Evolutionary conservation across 1,140 invertebrate species (phyloP).

Genomic region (Tetramorium parvispinum): DNA sequence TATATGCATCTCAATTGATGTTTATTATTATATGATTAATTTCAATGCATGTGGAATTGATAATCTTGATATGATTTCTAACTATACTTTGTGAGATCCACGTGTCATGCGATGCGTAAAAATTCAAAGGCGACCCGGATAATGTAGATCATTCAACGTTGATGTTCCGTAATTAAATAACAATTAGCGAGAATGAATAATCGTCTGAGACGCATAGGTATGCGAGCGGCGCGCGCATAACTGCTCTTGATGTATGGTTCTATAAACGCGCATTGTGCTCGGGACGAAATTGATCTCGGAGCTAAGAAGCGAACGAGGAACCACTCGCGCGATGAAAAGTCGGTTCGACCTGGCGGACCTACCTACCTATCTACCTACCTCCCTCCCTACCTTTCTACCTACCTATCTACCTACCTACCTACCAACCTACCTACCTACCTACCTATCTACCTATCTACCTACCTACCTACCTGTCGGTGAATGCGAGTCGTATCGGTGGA

Average conservation of each 20-base stretch:
- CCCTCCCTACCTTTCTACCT: constrained; percentile 1
- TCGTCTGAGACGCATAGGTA: constrained; percentile 23
- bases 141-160: constrained; percentile 48
- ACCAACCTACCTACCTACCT: not conserved
- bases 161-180: constrained; percentile 55
- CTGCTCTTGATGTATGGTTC: constrained; percentile 59
- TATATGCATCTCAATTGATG: not conserved
- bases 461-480: constrained; percentile 30
- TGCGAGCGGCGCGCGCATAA: constrained; percentile 31
- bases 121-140: not conserved
- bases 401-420: constrained; percentile 16
- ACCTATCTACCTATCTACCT: constrained; percentile 10
- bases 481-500: constrained; percentile 17
- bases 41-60: not conserved
- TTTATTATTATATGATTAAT: not conserved
- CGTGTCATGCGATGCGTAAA: not conserved
- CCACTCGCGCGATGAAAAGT: constrained; percentile 39
- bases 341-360: not conserved
- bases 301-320: constrained; percentile 31
- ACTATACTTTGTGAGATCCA: not conserved
- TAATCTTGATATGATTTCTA: not conserved
- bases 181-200: constrained; percentile 61
- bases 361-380: constrained; percentile 13
- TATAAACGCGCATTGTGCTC: constrained; percentile 40
- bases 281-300: constrained; percentile 49